Evolutionary conservation across 2,888 invertebrate genomes (phyloP).

Genomic region (Drosophila trichaetosa): DNA sequence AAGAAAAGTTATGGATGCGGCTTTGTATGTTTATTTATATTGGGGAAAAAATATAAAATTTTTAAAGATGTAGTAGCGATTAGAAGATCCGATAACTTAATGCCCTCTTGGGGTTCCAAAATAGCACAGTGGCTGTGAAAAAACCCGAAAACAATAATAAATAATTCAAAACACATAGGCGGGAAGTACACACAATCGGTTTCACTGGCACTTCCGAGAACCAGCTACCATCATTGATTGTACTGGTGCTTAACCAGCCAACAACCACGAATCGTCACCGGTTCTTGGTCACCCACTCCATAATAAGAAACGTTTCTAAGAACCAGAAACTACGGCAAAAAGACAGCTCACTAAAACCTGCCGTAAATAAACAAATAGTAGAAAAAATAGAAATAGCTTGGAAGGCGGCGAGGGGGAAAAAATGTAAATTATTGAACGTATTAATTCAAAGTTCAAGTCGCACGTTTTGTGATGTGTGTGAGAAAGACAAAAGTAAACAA

Average conservation of each 20-base stretch:
- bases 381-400: conserved; percentile 25
- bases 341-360: conserved; percentile 56
- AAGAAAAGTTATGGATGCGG: background rate
- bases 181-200: conserved; percentile 69
- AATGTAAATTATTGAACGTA: conserved; percentile 78
- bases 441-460: conserved; percentile 79
- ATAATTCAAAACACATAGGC: conserved; percentile 62
- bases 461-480: conserved; percentile 73
- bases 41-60: background rate
- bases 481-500: conserved; percentile 60
- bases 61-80: conserved; percentile 5
- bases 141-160: conserved; percentile 47
- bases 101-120: conserved; percentile 7
- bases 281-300: conserved; percentile 42
- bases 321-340: conserved; percentile 45
- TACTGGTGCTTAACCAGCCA: conserved; percentile 10
- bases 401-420: conserved; percentile 24
- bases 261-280: conserved; percentile 26
- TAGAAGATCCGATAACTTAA: conserved; percentile 16
- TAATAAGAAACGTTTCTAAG: conserved; percentile 38
- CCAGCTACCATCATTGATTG: conserved; percentile 40
- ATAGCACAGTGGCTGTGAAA: conserved; percentile 2
- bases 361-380: conserved; percentile 67
- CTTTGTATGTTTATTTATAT: background rate
- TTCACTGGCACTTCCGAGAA: conserved; percentile 67